Evolutionary conservation across 2,888 invertebrate genomes (phyloP).

Genomic region (Halictus quadricinctus): DNA sequence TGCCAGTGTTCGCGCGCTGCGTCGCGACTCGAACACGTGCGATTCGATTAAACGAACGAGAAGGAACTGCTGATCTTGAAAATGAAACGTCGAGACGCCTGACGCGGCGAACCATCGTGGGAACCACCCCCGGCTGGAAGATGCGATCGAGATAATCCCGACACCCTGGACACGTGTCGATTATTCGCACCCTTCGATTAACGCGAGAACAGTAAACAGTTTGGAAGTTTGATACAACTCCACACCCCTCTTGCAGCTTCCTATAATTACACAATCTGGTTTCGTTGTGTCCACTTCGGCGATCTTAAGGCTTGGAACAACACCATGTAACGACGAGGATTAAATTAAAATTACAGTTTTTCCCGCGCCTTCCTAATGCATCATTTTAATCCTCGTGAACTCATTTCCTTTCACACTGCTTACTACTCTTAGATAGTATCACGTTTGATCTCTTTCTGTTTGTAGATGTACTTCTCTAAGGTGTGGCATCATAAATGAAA

Average conservation of each 20-base stretch:
- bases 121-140: conserved; percentile 41
- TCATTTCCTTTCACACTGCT: too few relatives aligned
- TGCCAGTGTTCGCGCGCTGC: not conserved
- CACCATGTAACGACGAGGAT: not conserved
- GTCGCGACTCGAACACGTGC: not conserved
- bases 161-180: conserved; percentile 53
- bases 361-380: too few relatives aligned
- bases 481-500: too few relatives aligned
- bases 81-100: conserved; percentile 20
- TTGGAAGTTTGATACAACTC: conserved; percentile 33
- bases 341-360: too few relatives aligned
- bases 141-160: conserved; percentile 50
- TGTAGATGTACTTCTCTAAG: too few relatives aligned
- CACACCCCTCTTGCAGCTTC: conserved; percentile 12
- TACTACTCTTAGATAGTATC: too few relatives aligned
- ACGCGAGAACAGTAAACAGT: conserved; percentile 29
- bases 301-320: not conserved
- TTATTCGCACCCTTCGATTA: conserved; percentile 50
- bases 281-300: not conserved
- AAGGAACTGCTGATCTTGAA: conserved; percentile 42
- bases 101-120: conserved; percentile 37
- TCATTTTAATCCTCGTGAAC: too few relatives aligned
- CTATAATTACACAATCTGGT: not conserved
- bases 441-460: too few relatives aligned
- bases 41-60: conserved; percentile 45